phyloP scores from a whole-genome alignment of 2,797 vertebrate genomes.

The Sibirionetta formosa region DNA sequence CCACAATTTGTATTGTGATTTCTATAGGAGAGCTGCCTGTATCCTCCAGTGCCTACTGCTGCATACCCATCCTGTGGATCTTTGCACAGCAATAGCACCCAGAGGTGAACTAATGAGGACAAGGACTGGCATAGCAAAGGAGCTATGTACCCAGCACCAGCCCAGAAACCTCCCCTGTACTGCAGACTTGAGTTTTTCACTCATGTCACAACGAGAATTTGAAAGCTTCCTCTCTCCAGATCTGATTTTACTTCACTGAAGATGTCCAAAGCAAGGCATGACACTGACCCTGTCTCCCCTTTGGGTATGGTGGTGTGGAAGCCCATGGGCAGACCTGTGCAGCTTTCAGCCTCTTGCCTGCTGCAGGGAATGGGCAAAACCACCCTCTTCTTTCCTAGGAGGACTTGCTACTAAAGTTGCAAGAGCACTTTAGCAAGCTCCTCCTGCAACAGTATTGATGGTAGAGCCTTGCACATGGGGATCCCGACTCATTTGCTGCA shows the following conservation, averaged over 20 bases:
- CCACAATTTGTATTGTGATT: not conserved
- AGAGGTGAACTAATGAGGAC: not conserved
- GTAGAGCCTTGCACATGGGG: not conserved
- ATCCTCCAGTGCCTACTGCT: not conserved
- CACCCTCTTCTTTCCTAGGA: accelerated
- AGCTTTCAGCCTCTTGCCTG: not conserved
- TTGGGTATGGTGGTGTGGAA: not conserved
- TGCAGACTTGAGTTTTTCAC: not conserved
- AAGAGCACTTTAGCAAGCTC: not conserved
- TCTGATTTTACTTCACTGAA: not conserved
- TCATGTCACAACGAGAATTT: not conserved
- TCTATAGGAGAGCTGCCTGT: not conserved
- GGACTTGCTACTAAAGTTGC: not conserved
- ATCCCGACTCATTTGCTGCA: not conserved
- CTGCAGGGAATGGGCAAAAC: not conserved
- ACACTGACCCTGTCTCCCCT: not conserved
- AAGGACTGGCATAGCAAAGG: not conserved
- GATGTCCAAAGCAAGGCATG: not conserved
- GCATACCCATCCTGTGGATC: not conserved
- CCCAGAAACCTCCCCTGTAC: not conserved
- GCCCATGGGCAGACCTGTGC: not conserved
- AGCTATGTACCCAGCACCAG: not conserved
- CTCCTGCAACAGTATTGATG: not conserved
- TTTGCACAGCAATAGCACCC: not conserved
- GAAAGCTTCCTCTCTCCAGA: not conserved